Evolutionary conservation across 2,888 invertebrate species (phyloP).

Genomic region (Muscina levida): DNA sequence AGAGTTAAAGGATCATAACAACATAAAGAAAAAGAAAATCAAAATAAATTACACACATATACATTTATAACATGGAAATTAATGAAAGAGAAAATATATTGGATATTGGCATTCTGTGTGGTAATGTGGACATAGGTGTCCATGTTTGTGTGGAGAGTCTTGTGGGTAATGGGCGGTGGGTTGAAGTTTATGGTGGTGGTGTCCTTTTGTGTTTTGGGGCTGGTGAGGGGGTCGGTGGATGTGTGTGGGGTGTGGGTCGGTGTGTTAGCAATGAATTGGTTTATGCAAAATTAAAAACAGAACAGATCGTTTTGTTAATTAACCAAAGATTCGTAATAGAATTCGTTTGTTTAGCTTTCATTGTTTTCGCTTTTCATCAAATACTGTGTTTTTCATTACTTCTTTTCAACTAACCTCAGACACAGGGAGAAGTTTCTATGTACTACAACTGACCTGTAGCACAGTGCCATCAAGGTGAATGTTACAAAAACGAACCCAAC

Average conservation of each 20-base stretch:
- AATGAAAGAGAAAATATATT: slow-evolving; percentile 30
- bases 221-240: background rate
- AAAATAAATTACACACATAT: slow-evolving; percentile 14
- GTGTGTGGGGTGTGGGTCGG: slow-evolving; percentile 9
- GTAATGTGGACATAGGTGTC: no score
- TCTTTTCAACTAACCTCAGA: slow-evolving; percentile 98
- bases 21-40: background rate
- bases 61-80: slow-evolving; percentile 7
- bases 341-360: slow-evolving; percentile 50
- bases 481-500: slow-evolving; percentile 99
- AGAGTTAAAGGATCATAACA: background rate
- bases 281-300: slow-evolving; percentile 40
- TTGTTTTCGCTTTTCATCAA: slow-evolving; percentile 66
- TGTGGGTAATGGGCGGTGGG: no score
- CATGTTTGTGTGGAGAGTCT: no score
- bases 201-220: background rate
- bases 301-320: slow-evolving; percentile 55
- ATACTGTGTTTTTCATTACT: slow-evolving; percentile 81
- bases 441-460: slow-evolving; percentile 99
- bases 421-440: slow-evolving; percentile 99
- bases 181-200: background rate
- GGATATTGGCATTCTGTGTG: slow-evolving; percentile 6
- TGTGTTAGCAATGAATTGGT: slow-evolving; percentile 24
- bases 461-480: slow-evolving; percentile 99
- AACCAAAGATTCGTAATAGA: slow-evolving; percentile 68